phyloP scores from a whole-genome alignment of 2,888 invertebrate species.

The Mimachlamys varia region DNA sequence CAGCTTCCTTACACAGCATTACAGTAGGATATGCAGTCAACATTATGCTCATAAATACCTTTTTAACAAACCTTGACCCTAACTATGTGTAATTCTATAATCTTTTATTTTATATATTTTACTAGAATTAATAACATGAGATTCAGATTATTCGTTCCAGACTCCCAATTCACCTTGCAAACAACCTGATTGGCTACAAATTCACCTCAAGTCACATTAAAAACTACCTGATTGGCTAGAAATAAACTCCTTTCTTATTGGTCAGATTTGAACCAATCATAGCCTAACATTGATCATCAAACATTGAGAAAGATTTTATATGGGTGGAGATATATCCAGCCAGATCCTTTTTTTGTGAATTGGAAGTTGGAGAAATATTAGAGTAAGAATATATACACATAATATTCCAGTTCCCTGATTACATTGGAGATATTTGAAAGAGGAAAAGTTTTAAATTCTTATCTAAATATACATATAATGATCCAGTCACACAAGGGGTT shows the following conservation, averaged over 20 bases:
- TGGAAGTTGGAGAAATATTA: background rate
- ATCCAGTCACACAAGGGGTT: background rate
- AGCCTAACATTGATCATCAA: background rate
- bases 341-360: background rate
- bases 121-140: background rate
- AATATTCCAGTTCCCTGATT: background rate
- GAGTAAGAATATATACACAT: background rate
- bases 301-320: background rate
- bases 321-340: no score
- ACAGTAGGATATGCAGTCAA: background rate
- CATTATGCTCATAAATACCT: background rate
- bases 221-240: no score
- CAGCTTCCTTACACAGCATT: background rate
- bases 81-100: background rate
- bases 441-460: background rate
- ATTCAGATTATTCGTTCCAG: background rate
- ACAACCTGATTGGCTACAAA: background rate
- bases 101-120: background rate
- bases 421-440: background rate
- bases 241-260: background rate
- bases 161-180: background rate
- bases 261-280: background rate
- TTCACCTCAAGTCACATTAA: no score
- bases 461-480: conserved; percentile 17
- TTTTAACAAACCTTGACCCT: background rate